These are phyloP conservation scores for Mesorhabditis sp. DNA, from an alignment of 2,888 invertebrate species.

Conservation along the genomic window DNA sequence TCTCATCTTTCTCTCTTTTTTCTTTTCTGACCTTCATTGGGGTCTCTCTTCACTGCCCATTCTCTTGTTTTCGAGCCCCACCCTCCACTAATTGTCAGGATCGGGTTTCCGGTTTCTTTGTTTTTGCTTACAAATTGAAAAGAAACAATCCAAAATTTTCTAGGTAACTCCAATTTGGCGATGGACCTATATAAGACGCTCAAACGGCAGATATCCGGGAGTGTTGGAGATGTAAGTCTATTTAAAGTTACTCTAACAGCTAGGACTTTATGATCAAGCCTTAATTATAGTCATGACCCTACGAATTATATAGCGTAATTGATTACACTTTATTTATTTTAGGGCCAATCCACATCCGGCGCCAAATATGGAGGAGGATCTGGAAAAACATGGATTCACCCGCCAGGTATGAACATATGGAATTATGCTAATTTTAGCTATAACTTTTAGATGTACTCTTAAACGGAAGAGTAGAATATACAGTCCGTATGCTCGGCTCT, in stretches of 20 bases:
- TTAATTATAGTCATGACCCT: no score
- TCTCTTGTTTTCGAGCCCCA: background rate
- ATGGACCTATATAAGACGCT: constrained; percentile 51
- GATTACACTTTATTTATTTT: background rate
- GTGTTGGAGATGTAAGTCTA: constrained; percentile 12
- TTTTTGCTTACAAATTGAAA: constrained; percentile 20
- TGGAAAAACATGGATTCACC: constrained; percentile 49
- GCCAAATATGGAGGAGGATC: constrained; percentile 32
- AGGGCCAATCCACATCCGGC: constrained; percentile 15
- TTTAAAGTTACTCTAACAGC: no score
- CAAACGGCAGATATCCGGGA: constrained; percentile 45
- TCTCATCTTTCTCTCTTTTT: constrained; percentile 8
- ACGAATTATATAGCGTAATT: no score
- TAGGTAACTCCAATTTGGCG: background rate
- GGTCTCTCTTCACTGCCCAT: constrained; percentile 12
- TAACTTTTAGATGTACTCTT: constrained; percentile 75
- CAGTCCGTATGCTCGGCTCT: constrained; percentile 94
- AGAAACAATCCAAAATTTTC: constrained; percentile 5
- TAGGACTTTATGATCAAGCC: no score
- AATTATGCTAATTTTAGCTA: background rate
- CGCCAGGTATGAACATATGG: constrained; percentile 32
- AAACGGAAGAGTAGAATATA: constrained; percentile 91
- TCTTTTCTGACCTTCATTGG: constrained; percentile 10
- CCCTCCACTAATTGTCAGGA: background rate
- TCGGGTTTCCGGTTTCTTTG: constrained; percentile 2